Evolutionary conservation across 2,797 vertebrate genomes (phyloP).

Genomic region (Etheostoma nigrum): DNA sequence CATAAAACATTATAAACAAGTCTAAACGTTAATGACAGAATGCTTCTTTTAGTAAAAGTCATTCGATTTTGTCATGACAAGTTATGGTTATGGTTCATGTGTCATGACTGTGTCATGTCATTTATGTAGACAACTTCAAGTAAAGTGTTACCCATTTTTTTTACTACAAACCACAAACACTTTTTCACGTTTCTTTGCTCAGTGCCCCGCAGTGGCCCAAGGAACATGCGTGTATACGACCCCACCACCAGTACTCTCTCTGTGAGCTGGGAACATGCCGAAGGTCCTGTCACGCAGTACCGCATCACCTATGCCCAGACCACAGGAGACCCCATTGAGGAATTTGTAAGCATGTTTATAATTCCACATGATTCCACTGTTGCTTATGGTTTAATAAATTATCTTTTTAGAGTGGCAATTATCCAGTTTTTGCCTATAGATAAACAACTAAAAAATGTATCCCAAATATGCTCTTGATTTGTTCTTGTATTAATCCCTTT

Average conservation of each 20-base stretch:
- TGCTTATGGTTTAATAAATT: not conserved
- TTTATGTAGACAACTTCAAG: too few species aligned
- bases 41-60: too few species aligned
- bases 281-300: slow-evolving; percentile 94
- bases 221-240: slow-evolving; percentile 92
- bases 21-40: too few species aligned
- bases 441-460: not conserved
- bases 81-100: too few species aligned
- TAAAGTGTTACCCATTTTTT: too few species aligned
- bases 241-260: slow-evolving; percentile 94
- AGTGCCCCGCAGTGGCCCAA: slow-evolving; percentile 95
- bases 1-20: too few species aligned
- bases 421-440: not conserved
- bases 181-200: slow-evolving; percentile 1
- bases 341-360: slow-evolving; percentile 88
- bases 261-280: slow-evolving; percentile 96
- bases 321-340: slow-evolving; percentile 95
- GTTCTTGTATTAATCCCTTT: not conserved
- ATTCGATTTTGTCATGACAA: too few species aligned
- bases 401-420: not conserved
- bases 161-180: not conserved
- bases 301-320: slow-evolving; percentile 93
- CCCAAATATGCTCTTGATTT: not conserved
- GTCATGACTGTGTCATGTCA: too few species aligned
- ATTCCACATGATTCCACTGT: not conserved